Evolutionary conservation across 2,888 invertebrate genomes (phyloP), one percentile per base, ranked within the genome.

Genomic region (Agrotis puta): DNA sequence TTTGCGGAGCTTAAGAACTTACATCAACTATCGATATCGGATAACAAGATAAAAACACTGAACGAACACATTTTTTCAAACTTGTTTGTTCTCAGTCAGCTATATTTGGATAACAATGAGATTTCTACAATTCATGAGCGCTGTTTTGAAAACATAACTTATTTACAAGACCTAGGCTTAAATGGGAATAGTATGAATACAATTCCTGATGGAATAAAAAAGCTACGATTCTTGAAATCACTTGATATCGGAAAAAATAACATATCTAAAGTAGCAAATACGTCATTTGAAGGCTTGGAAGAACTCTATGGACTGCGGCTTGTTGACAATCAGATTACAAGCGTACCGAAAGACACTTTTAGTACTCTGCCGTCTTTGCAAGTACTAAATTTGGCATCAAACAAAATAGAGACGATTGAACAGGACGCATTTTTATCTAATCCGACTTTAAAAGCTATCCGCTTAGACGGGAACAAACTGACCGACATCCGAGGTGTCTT

Each of bases 241-340:
- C 96, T 98, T 64, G 98, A 98, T 92, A 96, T 98, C 78, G 98
- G 98, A 7, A 98, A 98, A 90, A 98, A 98, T 92, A 97, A 97
- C 78, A 97, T 99, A 83, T 96, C 97, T 62, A 95, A 95, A 70
- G 96, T 98, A 76, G 96, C 96, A n/a, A 97, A 98, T 89, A 96
- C 97, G 50, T 97, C 98, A 33, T 98, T 98, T 88, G 97, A 97
- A 85, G 98, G 98, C 0, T 93, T 98, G 79, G 97, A 97, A 88
- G 97, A 97, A 78, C 96, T 99, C 13, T 97, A 97, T 87, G 97
- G 98, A 1, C 93, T 99, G 43, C 96, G 98, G 48, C 93, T 98
- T 74, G 98, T 98, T 59, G 98, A 98, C 90, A 98, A 98, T 94
- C 97, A 97, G 87, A 97, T 98, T 79, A 97, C 96, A 79, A 97